Conservation (phyloP, 2,113 vertebrate species). For the Irena cyanogastra region DNA sequence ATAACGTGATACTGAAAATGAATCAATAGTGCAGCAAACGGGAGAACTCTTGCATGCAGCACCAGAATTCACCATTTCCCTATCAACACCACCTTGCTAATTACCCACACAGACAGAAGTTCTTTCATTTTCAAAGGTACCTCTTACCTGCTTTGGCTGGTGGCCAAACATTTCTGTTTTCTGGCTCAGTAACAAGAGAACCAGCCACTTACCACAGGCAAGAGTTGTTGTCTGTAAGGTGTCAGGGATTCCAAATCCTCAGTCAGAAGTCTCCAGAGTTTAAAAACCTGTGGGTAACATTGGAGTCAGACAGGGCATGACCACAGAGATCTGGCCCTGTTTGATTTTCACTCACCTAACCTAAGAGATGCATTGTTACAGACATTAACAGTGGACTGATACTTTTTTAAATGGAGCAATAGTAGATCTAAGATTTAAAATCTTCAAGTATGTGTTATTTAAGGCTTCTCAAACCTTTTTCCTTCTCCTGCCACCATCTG, state of each 20-base stretch:
- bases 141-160: not conserved
- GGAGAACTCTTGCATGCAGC: not conserved
- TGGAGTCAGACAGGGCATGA: rapidly evolving
- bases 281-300: not conserved
- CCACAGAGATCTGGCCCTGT: rapidly evolving
- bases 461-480: not conserved
- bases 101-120: not conserved
- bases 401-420: not conserved
- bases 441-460: not conserved
- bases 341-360: not conserved
- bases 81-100: not conserved
- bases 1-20: not conserved
- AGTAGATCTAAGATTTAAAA: not conserved
- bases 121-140: not conserved
- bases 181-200: not conserved
- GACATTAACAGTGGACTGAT: not conserved
- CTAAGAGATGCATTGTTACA: not conserved
- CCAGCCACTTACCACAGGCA: not conserved
- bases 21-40: not conserved
- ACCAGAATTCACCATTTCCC: not conserved
- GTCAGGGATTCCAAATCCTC: not conserved
- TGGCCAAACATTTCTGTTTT: not conserved
- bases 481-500: not conserved
- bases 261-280: not conserved
- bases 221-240: not conserved